Base-by-base conservation (phyloP, 2,797 vertebrate genomes). In the Smutsia temminckii region DNA sequence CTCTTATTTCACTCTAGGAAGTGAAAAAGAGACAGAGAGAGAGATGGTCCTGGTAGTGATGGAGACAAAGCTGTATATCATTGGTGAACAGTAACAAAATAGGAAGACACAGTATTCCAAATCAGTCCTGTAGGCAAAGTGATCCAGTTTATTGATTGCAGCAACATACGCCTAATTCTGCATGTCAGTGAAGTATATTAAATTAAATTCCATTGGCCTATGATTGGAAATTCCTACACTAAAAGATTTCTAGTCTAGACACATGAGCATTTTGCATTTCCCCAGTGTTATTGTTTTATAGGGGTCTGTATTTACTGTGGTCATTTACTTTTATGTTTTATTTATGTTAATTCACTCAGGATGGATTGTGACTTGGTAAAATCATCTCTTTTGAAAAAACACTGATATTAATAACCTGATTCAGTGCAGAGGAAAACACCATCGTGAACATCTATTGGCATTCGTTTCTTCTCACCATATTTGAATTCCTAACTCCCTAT, bases 311-410 rank as follows among this genome's bases (percentile, higher is more conserved):
- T n/a, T 85, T 59, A 75, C 32, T 74, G 55, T 32, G 25, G 23
- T 42, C 74, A 66, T 68, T 91, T 77, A 32, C 0, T 0, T 86
- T 85, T 55, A 68, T 53, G 34, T 59, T 86, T 86, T 57, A 72
- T 83, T 92, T 93, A 68, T 78, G 84, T 64, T 85, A 64, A 95
- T 64, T 94, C 84, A 63, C 55, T 87, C 71, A 64, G 53, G 40
- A 87, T 78, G 29, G 61, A 64, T 81, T 66, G 51, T n/a, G 51
- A 37, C 25, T 92, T 78, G 49, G 72, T 63, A 93, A 95, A 81
- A 86, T 77, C 20, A 49, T 86, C 40, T 94, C 27, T 0, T 64
- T 63, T 18, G 40, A 27, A 46, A 85, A 91, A 81, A 37, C 27
- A 51, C 1, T 21, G 27, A 69, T 42, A 42, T 75, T 80, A 78